Evolutionary conservation across 2,797 vertebrate genomes (phyloP).

Genomic region (Xenentodon cancila): DNA sequence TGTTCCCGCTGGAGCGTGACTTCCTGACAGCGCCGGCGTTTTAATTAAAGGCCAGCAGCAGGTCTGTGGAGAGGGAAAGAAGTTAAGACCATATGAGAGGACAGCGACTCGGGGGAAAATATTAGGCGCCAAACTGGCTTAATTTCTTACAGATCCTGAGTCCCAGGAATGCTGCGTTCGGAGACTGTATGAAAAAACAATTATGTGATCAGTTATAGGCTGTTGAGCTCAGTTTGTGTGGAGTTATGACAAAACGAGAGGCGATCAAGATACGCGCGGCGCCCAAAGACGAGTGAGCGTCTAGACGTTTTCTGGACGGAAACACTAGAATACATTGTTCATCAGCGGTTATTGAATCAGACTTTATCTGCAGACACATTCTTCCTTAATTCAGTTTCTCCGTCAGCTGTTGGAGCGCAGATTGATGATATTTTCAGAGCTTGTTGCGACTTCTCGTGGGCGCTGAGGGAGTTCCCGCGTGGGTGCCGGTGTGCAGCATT

Average conservation of each 20-base stretch:
- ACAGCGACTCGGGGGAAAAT: conserved; percentile 36
- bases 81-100: conserved; percentile 51
- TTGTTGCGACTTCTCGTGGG: background rate
- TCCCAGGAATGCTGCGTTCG: conserved; percentile 58
- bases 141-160: conserved; percentile 72
- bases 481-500: no score
- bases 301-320: conserved; percentile 30
- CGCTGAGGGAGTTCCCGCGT: fast-evolving
- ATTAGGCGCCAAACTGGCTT: conserved; percentile 45
- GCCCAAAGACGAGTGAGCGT: conserved; percentile 44
- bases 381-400: conserved; percentile 11
- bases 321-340: background rate
- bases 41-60: conserved; percentile 84
- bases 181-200: conserved; percentile 59
- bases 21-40: conserved; percentile 72
- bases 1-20: conserved; percentile 75
- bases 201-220: conserved; percentile 77
- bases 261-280: conserved; percentile 63
- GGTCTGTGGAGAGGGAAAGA: conserved; percentile 12
- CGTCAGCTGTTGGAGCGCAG: background rate
- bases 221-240: conserved; percentile 67
- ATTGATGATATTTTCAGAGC: no score
- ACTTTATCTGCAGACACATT: conserved; percentile 34
- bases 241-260: conserved; percentile 67
- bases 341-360: conserved; percentile 41